A percentile compares a stretch with the other conserved stretches of the same genome.
phyloP scores from a whole-genome alignment of 2,797 vertebrate genomes.

The Bovichtus diacanthus region DNA sequence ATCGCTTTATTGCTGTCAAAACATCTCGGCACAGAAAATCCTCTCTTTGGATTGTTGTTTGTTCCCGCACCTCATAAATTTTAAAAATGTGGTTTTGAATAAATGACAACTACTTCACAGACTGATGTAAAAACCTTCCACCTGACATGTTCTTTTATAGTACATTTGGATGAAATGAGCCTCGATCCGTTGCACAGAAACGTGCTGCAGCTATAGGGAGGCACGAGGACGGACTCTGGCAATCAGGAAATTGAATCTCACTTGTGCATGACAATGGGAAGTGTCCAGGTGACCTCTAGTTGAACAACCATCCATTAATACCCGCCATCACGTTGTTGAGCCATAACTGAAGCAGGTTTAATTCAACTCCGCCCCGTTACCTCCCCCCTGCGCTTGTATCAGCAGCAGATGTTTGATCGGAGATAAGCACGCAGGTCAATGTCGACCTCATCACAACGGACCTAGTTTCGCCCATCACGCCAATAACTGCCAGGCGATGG shows the following conservation, averaged over 20 bases:
- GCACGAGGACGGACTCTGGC: conserved; percentile 38
- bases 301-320: conserved; percentile 63
- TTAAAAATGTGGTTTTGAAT: conserved; percentile 60
- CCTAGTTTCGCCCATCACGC: conserved; percentile 63
- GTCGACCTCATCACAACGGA: conserved; percentile 70
- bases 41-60: conserved; percentile 68
- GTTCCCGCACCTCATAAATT: conserved; percentile 65
- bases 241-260: conserved; percentile 72
- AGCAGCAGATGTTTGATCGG: conserved; percentile 81
- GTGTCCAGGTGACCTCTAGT: conserved; percentile 76
- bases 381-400: conserved; percentile 49
- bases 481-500: conserved; percentile 72
- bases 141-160: conserved; percentile 16
- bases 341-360: conserved; percentile 65
- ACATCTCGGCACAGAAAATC: conserved; percentile 59
- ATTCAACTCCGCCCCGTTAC: conserved; percentile 41
- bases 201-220: conserved; percentile 2
- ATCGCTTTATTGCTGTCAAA: conserved; percentile 58
- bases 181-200: neutral
- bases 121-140: conserved; percentile 46
- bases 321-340: conserved; percentile 45
- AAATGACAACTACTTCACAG: conserved; percentile 51
- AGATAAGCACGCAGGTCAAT: conserved; percentile 78
- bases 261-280: conserved; percentile 70
- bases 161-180: conserved; percentile 10